Percentiles rank a stretch among this genome's conserved stretches.
Evolutionary conservation across 1,140 invertebrate genomes (phyloP).

Genomic region (Tetramorium alpestre): DNA sequence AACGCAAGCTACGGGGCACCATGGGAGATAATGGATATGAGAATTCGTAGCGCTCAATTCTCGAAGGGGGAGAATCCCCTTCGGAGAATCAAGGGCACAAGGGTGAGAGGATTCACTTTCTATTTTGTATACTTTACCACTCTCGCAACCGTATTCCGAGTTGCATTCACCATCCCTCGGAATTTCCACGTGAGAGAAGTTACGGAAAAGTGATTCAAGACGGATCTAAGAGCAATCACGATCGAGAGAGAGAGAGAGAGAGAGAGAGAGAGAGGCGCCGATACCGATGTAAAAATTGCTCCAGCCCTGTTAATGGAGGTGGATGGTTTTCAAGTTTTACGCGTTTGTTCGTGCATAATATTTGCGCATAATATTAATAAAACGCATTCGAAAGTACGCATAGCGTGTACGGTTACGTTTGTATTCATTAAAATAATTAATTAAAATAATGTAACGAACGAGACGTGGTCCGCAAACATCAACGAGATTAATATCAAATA

Average conservation of each 20-base stretch:
- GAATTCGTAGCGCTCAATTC: constrained; percentile 68
- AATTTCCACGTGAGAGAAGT: constrained; percentile 8
- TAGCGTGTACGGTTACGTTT: constrained; percentile 46
- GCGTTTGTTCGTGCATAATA: constrained; percentile 17
- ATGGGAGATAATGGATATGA: constrained; percentile 77
- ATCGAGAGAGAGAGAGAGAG: constrained; percentile 2
- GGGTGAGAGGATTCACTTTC: constrained; percentile 76
- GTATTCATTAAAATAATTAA: constrained; percentile 73
- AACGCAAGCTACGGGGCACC: constrained; percentile 64
- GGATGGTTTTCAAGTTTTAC: not conserved
- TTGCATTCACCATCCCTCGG: not conserved
- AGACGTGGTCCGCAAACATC: constrained; percentile 63
- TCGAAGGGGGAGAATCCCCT: constrained; percentile 68
- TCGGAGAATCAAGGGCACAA: constrained; percentile 59
- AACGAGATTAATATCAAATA: constrained; percentile 72
- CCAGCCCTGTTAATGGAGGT: not conserved
- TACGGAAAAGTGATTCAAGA: constrained; percentile 16
- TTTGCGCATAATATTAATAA: constrained; percentile 49
- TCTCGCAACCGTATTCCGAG: constrained; percentile 68
- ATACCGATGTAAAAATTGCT: constrained; percentile 24
- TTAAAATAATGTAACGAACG: constrained; percentile 73
- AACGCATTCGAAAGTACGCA: constrained; percentile 19
- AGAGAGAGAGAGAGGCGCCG: not conserved
- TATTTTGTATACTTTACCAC: constrained; percentile 75
- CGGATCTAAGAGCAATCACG: not conserved